Evolutionary conservation across 2,888 invertebrate species (phyloP).

Genomic region (Cheilosia grossa): DNA sequence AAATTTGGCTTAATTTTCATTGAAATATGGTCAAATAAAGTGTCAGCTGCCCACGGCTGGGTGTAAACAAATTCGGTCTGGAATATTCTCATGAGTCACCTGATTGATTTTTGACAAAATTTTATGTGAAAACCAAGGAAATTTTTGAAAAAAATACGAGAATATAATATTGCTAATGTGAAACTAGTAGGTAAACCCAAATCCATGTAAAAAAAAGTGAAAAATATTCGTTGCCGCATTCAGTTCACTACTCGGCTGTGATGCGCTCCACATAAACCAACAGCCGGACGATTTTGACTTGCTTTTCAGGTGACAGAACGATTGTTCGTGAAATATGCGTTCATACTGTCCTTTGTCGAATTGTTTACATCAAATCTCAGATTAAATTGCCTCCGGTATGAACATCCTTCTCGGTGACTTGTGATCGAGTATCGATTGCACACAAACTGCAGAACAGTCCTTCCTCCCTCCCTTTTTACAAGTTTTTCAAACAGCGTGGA

Average conservation of each 20-base stretch:
- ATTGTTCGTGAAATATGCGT: background rate
- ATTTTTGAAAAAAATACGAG: background rate
- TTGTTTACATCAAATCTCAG: too few species aligned
- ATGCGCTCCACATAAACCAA: background rate
- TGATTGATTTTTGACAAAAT: slow-evolving; percentile 62
- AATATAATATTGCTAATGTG: background rate
- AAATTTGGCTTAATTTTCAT: slow-evolving; percentile 28
- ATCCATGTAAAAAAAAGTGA: background rate
- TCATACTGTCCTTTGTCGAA: too few species aligned
- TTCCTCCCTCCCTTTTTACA: too few species aligned
- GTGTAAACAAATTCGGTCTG: slow-evolving; percentile 73
- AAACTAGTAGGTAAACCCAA: background rate
- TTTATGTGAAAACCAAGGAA: slow-evolving; percentile 18
- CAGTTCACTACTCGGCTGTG: background rate
- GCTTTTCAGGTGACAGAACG: background rate
- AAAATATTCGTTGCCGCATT: background rate
- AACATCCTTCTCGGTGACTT: too few species aligned
- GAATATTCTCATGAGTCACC: slow-evolving; percentile 66
- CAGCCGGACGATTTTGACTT: slow-evolving; percentile 3
- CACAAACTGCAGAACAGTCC: too few species aligned
- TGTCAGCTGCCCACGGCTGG: slow-evolving; percentile 53
- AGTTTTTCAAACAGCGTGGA: too few species aligned
- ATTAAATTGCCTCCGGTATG: too few species aligned
- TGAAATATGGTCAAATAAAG: slow-evolving; percentile 11
- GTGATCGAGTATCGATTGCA: too few species aligned